Percentiles rank a stretch among this genome's conserved stretches.
phyloP scores from a whole-genome alignment of 2,888 invertebrate genomes.

The Rugalucina vietnamica region DNA sequence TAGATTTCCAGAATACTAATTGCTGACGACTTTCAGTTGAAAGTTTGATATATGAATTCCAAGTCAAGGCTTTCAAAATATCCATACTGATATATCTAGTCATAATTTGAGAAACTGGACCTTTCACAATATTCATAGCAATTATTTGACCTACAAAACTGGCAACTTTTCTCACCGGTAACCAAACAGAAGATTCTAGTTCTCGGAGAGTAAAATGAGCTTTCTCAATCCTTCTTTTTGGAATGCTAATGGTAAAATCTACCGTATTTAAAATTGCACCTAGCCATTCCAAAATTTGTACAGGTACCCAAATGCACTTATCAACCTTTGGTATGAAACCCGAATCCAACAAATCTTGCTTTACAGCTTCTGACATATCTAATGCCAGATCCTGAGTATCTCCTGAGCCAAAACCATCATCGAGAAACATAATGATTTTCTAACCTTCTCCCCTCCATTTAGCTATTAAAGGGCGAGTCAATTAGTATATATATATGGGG shows the following conservation, averaged over 20 bases:
- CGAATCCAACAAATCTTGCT: slow-evolving; percentile 10
- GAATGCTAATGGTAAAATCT: slow-evolving; percentile 8
- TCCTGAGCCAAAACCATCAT: slow-evolving; percentile 17
- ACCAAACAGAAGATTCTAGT: background rate
- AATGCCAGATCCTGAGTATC: background rate
- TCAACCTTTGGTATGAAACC: slow-evolving; percentile 17
- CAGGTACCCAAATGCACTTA: slow-evolving; percentile 19
- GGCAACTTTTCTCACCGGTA: slow-evolving; percentile 15
- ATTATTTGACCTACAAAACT: slow-evolving; percentile 34
- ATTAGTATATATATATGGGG: slow-evolving; percentile 11
- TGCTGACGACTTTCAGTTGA: background rate
- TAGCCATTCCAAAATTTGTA: slow-evolving; percentile 10
- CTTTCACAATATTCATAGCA: slow-evolving; percentile 29
- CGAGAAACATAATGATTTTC: slow-evolving; percentile 9
- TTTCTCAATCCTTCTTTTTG: slow-evolving; percentile 17
- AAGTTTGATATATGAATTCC: slow-evolving; percentile 29
- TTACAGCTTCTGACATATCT: background rate
- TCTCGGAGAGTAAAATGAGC: background rate
- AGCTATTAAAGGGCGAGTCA: slow-evolving; percentile 10
- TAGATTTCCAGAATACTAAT: slow-evolving; percentile 1
- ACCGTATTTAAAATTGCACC: background rate
- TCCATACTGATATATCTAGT: slow-evolving; percentile 27
- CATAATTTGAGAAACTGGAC: slow-evolving; percentile 29
- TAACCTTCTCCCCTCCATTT: slow-evolving; percentile 30
- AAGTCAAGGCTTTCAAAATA: slow-evolving; percentile 13